Conservation (phyloP, 2,797 vertebrate species). For the Pelodytes ibericus region DNA sequence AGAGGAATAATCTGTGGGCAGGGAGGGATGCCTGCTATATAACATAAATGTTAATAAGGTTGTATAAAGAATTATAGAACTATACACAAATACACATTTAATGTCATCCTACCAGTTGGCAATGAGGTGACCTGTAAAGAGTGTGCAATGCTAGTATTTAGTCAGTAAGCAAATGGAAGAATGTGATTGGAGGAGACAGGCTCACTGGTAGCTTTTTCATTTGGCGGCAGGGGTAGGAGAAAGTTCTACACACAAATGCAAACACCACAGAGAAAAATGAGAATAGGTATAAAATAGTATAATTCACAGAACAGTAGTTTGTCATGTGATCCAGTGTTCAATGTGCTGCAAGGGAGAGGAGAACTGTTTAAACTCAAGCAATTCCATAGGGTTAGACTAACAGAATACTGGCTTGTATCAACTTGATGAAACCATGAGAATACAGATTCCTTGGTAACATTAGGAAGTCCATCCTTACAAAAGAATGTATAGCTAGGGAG, state of each 20-base stretch:
- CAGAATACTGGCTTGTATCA: not conserved
- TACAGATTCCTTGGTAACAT: not conserved
- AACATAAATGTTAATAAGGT: too few species aligned
- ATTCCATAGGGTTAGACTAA: not conserved
- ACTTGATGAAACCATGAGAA: not conserved
- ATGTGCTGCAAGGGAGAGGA: not conserved
- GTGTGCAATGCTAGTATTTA: too few species aligned
- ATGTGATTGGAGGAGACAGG: too few species aligned
- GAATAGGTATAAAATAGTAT: not conserved
- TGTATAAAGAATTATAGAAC: too few species aligned
- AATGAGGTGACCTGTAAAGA: too few species aligned
- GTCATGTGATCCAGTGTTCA: not conserved
- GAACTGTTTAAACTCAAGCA: constrained; percentile 1
- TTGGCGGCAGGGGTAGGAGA: not conserved
- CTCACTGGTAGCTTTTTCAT: not conserved
- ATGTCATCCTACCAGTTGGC: too few species aligned
- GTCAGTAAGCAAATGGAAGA: too few species aligned
- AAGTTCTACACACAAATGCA: not conserved
- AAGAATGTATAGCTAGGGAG: not conserved
- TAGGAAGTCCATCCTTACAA: not conserved
- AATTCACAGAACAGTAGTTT: not conserved
- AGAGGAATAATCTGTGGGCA: too few species aligned
- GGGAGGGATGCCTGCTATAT: too few species aligned
- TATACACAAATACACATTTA: too few species aligned
- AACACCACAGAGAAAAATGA: not conserved